Percentiles rank a stretch among this genome's conserved stretches.
phyloP scores from a whole-genome alignment of 2,113 vertebrate genomes.

The Pedionomus torquatus region DNA sequence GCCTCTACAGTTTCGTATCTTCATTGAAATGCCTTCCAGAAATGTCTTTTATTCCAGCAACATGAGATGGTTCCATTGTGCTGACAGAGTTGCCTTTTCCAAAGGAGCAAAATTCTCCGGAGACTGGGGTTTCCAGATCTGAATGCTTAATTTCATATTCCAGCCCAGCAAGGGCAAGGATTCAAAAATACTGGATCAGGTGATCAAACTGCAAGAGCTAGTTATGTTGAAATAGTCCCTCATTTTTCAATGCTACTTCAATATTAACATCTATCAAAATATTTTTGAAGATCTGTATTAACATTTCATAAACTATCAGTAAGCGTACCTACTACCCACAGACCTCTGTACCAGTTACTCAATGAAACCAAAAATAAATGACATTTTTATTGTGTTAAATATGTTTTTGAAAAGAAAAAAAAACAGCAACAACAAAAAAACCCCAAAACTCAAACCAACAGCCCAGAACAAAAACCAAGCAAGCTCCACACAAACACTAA shows the following conservation, averaged over 20 bases:
- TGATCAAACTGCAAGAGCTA: not conserved
- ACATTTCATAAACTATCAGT: not conserved
- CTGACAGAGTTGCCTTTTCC: slow-evolving; percentile 65
- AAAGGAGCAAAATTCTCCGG: slow-evolving; percentile 56
- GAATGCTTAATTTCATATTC: slow-evolving; percentile 74
- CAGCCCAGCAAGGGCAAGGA: slow-evolving; percentile 56
- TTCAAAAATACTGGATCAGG: slow-evolving; percentile 49
- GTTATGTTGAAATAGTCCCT: not conserved
- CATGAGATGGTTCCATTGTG: slow-evolving; percentile 45
- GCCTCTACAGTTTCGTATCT: slow-evolving; percentile 18
- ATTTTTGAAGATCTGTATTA: slow-evolving; percentile 21
- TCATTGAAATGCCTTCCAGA: slow-evolving; percentile 71
- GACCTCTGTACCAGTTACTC: not conserved
- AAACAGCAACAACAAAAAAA: not conserved
- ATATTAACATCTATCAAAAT: slow-evolving; percentile 45
- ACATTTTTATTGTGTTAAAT: not conserved
- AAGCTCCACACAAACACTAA: not conserved
- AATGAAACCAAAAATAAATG: not conserved
- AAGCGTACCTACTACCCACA: not conserved
- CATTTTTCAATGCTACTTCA: slow-evolving; percentile 5
- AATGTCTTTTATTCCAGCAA: slow-evolving; percentile 46
- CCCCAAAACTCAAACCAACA: not conserved
- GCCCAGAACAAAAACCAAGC: not conserved
- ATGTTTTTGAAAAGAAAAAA: not conserved
- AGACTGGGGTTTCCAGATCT: slow-evolving; percentile 61